Percentiles rank a stretch among this genome's conserved stretches.
Evolutionary conservation across 2,888 invertebrate species (phyloP).

Genomic region (Holacanthella duospinosa): DNA sequence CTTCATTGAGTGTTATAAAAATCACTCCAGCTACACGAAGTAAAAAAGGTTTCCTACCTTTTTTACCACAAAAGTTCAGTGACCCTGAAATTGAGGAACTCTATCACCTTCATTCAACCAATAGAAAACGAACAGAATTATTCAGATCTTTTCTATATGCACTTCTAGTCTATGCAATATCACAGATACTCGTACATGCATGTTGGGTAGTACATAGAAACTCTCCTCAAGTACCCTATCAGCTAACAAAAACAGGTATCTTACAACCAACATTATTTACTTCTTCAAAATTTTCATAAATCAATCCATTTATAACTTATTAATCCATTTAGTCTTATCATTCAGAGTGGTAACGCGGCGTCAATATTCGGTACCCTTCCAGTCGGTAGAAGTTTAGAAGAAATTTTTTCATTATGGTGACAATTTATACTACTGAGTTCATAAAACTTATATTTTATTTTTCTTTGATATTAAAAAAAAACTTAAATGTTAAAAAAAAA

Average conservation of each 20-base stretch:
- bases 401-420: too few species aligned
- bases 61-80: constrained; percentile 33
- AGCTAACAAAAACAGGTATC: neutral
- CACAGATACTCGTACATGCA: constrained; percentile 24
- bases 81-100: constrained; percentile 37
- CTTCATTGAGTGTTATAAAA: constrained; percentile 35
- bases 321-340: too few species aligned
- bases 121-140: constrained; percentile 35
- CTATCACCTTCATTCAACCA: constrained; percentile 36
- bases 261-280: too few species aligned
- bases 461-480: too few species aligned
- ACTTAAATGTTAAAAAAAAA: too few species aligned
- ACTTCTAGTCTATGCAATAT: constrained; percentile 33
- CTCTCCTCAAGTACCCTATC: neutral
- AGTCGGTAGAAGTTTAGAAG: too few species aligned
- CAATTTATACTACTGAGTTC: too few species aligned
- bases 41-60: constrained; percentile 24
- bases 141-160: constrained; percentile 37
- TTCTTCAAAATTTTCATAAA: too few species aligned
- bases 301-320: too few species aligned
- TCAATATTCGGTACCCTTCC: too few species aligned
- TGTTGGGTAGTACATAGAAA: constrained; percentile 19
- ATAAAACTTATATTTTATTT: too few species aligned
- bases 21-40: constrained; percentile 31
- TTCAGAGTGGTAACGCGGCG: too few species aligned